Evolutionary conservation across 2,113 vertebrate species (phyloP).

Genomic region (Ardeotis arabs): DNA sequence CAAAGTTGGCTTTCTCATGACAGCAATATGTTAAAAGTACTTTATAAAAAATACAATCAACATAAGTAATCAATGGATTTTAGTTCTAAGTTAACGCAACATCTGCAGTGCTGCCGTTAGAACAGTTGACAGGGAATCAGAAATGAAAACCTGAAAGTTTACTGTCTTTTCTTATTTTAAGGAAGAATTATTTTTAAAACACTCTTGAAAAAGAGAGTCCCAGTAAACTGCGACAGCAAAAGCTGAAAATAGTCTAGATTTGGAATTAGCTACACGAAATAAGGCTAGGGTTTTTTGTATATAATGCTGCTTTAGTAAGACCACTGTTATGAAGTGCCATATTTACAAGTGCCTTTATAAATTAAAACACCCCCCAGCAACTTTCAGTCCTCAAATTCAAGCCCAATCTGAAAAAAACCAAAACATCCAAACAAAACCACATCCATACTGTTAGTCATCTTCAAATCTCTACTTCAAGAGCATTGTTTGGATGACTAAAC

Average conservation of each 20-base stretch:
- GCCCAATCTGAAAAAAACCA: not conserved
- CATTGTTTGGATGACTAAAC: not conserved
- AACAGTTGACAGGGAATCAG: not conserved
- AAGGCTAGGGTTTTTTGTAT: not conserved
- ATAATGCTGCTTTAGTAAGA: not conserved
- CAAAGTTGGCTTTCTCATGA: not conserved
- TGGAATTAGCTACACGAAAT: not conserved
- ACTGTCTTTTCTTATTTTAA: not conserved
- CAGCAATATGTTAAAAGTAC: not conserved
- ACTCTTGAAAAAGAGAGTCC: not conserved
- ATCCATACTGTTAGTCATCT: fast-evolving
- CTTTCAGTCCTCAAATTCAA: not conserved
- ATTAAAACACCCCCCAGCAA: not conserved
- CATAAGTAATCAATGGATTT: not conserved
- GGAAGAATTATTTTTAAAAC: not conserved
- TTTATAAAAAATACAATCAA: not conserved
- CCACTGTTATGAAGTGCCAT: not conserved
- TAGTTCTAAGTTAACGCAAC: not conserved
- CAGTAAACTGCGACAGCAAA: not conserved
- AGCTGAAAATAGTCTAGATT: not conserved
- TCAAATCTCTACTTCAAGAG: not conserved
- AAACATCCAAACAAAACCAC: not conserved
- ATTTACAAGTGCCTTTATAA: not conserved
- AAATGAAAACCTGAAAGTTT: not conserved
- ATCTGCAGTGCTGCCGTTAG: not conserved